Percentiles rank a stretch among this genome's conserved stretches.
These are phyloP conservation scores for Diadromus collaris DNA, from an alignment of 2,888 invertebrate species.

Conservation along the genomic window DNA sequence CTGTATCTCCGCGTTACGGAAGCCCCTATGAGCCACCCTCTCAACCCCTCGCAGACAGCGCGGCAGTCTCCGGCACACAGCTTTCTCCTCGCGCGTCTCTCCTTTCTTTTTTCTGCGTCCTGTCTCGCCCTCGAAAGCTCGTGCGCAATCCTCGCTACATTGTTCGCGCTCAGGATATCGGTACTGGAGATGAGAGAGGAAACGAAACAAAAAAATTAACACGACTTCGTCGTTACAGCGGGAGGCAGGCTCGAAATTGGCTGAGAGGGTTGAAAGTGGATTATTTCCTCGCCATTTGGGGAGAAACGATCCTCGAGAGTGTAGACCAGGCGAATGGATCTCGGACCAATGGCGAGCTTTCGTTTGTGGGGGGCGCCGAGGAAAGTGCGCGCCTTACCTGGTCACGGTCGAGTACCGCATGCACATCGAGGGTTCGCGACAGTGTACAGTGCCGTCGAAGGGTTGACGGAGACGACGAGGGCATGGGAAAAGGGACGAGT, in stretches of 20 bases:
- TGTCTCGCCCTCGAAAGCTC: conserved; percentile 15
- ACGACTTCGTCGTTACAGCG: conserved; percentile 27
- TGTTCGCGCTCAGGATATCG: conserved; percentile 27
- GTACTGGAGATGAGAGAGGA: no score
- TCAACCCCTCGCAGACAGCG: conserved; percentile 49
- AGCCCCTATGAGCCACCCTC: conserved; percentile 55
- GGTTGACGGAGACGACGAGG: conserved; percentile 21
- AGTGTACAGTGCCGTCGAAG: neutral
- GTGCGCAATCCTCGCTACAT: conserved; percentile 8
- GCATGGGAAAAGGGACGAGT: conserved; percentile 35
- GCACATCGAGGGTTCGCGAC: conserved; percentile 18
- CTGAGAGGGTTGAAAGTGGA: conserved; percentile 31
- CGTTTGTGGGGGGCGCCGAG: neutral
- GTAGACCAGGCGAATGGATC: conserved; percentile 29
- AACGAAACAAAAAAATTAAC: conserved; percentile 35
- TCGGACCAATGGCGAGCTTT: conserved; percentile 27
- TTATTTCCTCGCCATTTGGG: conserved; percentile 46
- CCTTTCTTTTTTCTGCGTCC: conserved; percentile 25
- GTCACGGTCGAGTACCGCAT: neutral
- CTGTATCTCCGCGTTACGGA: conserved; percentile 30
- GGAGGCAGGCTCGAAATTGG: neutral
- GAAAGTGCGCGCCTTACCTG: conserved; percentile 43
- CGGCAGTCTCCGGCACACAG: conserved; percentile 14
- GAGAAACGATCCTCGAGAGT: conserved; percentile 37
- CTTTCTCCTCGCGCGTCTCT: conserved; percentile 6